Percentiles rank a stretch among this genome's conserved stretches.
These are phyloP conservation scores for Rhinoderma darwinii DNA, from an alignment of 2,113 vertebrate species.

Conservation along the genomic window DNA sequence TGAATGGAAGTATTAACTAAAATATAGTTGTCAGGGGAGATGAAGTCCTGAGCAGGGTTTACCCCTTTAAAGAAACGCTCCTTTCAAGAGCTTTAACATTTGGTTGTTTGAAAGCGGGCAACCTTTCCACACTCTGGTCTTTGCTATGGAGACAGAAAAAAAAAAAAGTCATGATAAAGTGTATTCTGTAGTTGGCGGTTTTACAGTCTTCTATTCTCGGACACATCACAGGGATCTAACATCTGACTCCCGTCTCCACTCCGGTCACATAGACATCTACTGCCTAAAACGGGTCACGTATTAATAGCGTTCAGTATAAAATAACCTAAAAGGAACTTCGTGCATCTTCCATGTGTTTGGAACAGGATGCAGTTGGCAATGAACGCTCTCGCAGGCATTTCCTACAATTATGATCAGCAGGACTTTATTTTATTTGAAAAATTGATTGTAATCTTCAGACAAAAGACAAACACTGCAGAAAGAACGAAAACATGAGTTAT, in stretches of 20 bases:
- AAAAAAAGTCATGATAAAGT: no score
- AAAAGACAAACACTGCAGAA: neutral
- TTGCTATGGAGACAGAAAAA: no score
- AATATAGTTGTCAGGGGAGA: no score
- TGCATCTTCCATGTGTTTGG: neutral
- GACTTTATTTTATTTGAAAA: conserved; percentile 11
- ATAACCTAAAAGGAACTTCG: neutral
- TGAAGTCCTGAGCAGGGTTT: no score
- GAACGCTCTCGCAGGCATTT: neutral
- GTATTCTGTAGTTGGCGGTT: no score
- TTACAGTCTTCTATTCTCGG: no score
- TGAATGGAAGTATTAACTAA: no score
- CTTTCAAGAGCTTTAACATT: no score
- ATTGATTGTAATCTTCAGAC: conserved; percentile 17
- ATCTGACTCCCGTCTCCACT: neutral
- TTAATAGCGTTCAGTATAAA: neutral
- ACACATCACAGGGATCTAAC: no score
- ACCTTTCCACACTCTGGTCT: no score
- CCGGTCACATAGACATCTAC: neutral
- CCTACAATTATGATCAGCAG: conserved; percentile 28
- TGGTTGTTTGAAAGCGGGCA: no score
- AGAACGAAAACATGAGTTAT: neutral
- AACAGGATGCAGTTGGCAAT: neutral
- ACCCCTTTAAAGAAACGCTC: no score
- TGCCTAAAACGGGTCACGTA: neutral